Evolutionary conservation across 2,797 vertebrate species (phyloP).

Genomic region (Mormyrops attenuatus): DNA sequence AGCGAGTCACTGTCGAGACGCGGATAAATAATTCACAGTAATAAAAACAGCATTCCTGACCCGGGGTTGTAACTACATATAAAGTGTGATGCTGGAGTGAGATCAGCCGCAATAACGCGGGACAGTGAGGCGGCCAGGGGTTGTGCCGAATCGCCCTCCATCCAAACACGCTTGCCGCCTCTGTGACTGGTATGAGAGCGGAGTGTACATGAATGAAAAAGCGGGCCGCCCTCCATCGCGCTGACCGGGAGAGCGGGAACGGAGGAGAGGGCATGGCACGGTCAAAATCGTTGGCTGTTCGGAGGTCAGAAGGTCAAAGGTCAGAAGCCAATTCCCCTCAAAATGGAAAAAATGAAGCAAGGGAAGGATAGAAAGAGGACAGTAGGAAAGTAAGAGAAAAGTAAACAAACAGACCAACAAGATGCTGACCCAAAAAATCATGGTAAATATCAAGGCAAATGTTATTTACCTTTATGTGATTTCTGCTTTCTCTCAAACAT

Average conservation of each 20-base stretch:
- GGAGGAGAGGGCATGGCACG: neutral
- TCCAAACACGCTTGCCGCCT: neutral
- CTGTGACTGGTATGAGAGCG: neutral
- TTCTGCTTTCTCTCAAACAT: conserved; percentile 27
- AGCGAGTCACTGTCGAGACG: neutral
- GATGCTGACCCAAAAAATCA: neutral
- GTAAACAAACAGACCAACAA: neutral
- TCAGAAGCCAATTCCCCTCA: neutral
- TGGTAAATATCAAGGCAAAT: conserved; percentile 31
- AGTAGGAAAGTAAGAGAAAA: neutral
- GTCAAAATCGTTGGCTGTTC: neutral
- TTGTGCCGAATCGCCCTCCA: neutral
- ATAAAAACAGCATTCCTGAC: neutral
- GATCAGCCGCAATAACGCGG: neutral
- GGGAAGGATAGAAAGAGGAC: neutral
- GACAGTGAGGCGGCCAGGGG: neutral
- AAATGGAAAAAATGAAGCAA: neutral
- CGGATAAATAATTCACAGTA: neutral
- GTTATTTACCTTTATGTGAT: neutral
- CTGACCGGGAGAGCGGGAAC: neutral
- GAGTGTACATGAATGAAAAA: neutral
- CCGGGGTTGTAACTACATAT: neutral
- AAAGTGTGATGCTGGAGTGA: neutral
- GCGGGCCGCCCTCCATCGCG: neutral
- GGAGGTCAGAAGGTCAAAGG: neutral